These are phyloP conservation scores for Nomada fucata DNA, from an alignment of 2,888 invertebrate species.

Conservation along the genomic window DNA sequence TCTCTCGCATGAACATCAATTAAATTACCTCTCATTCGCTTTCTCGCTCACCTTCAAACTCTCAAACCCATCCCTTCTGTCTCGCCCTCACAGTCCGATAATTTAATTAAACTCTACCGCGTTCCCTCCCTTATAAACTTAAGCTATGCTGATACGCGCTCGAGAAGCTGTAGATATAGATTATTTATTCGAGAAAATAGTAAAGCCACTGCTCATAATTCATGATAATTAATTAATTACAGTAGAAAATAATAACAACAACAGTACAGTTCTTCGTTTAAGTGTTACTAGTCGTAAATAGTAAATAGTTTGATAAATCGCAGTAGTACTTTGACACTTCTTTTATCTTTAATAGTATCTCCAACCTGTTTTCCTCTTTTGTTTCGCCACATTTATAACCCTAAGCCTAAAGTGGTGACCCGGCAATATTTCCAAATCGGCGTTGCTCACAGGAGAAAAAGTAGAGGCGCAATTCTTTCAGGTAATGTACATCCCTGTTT, in stretches of 20 bases:
- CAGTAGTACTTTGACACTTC: constrained; percentile 81
- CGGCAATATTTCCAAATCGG: constrained; percentile 80
- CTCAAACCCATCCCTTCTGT: neutral
- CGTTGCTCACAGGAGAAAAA: constrained; percentile 47
- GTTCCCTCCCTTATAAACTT: constrained; percentile 61
- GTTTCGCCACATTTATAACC: constrained; percentile 55
- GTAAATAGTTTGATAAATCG: constrained; percentile 71
- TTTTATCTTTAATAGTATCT: constrained; percentile 72
- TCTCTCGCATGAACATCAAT: constrained; percentile 14
- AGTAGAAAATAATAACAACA: constrained; percentile 72
- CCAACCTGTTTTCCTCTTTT: constrained; percentile 25
- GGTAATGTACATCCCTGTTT: constrained; percentile 16
- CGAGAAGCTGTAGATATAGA: constrained; percentile 66
- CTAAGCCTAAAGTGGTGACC: constrained; percentile 73
- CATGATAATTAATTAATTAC: constrained; percentile 66
- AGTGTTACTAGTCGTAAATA: constrained; percentile 71
- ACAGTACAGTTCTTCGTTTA: constrained; percentile 64
- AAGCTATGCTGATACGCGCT: constrained; percentile 65
- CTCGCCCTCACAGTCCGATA: neutral
- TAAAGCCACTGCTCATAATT: constrained; percentile 66
- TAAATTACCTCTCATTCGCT: constrained; percentile 14
- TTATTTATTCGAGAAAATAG: constrained; percentile 69
- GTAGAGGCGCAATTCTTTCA: constrained; percentile 41
- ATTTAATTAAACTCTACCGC: constrained; percentile 25
- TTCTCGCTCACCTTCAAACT: neutral